A percentile compares a stretch with the other conserved stretches of the same genome.
These are phyloP conservation scores for Periophthalmus modestus DNA, from an alignment of 2,113 vertebrate genomes.

Conservation along the genomic window DNA sequence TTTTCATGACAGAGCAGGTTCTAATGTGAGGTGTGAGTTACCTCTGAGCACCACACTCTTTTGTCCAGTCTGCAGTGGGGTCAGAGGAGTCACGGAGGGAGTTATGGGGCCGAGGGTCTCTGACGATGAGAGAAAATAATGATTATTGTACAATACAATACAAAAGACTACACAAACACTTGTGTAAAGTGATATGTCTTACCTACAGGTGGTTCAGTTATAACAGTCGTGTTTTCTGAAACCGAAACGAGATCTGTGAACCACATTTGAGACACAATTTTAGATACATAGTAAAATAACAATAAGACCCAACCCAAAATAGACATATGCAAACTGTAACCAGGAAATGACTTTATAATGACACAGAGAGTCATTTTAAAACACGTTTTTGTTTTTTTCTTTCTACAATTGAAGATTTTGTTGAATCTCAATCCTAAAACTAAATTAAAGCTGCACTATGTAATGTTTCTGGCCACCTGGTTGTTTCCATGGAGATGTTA, in stretches of 20 bases:
- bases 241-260: background rate
- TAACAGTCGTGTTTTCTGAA: background rate
- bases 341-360: no score
- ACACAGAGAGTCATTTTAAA: no score
- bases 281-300: background rate
- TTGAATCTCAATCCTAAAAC: no score
- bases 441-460: no score
- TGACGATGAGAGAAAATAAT: conserved; percentile 16
- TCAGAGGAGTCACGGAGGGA: background rate
- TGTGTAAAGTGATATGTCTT: background rate
- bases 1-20: no score
- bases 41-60: conserved; percentile 51
- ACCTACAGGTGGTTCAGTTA: background rate
- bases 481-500: no score
- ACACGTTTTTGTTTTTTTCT: no score
- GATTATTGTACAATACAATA: background rate
- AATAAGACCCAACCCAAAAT: background rate
- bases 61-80: background rate
- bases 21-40: conserved; percentile 3
- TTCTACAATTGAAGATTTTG: no score
- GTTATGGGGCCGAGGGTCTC: conserved; percentile 28
- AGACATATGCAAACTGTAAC: background rate
- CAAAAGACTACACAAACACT: background rate
- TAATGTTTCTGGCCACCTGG: no score
- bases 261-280: background rate